A percentile compares a stretch with the other conserved stretches of the same genome.
Conservation (phyloP, 2,888 invertebrate species). For the Agriotes lineatus region DNA sequence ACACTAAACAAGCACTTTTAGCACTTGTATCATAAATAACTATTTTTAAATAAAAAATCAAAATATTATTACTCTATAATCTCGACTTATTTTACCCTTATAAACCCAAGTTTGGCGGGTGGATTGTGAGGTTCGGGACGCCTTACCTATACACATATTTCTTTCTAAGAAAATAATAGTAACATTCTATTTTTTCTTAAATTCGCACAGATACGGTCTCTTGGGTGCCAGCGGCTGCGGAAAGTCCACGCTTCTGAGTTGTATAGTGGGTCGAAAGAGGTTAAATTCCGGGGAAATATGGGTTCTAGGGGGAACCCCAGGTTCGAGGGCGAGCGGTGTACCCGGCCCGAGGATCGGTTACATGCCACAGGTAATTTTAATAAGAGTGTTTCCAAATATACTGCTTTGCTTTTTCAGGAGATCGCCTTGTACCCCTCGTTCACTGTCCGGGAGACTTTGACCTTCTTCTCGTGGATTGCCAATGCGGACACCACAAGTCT, state of each 20-base stretch:
- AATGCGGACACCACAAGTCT: conserved; percentile 59
- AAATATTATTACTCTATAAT: too few species aligned
- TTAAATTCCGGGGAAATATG: conserved; percentile 86
- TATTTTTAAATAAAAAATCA: too few species aligned
- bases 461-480: conserved; percentile 64
- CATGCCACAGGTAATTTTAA: conserved; percentile 80
- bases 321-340: conserved; percentile 85
- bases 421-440: conserved; percentile 64
- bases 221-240: conserved; percentile 93
- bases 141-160: too few species aligned
- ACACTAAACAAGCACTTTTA: too few species aligned
- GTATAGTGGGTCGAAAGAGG: conserved; percentile 85
- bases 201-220: conserved; percentile 87
- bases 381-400: too few species aligned
- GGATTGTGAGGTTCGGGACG: too few species aligned
- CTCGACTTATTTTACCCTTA: too few species aligned
- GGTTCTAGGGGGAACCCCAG: conserved; percentile 87
- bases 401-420: conserved; percentile 58
- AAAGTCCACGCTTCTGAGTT: conserved; percentile 88
- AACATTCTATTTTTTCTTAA: too few species aligned
- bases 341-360: conserved; percentile 90
- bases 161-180: too few species aligned
- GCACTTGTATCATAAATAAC: too few species aligned
- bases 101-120: too few species aligned
- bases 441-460: conserved; percentile 62